Conservation (phyloP, 2,113 vertebrate species). For the Pao palembangensis region DNA sequence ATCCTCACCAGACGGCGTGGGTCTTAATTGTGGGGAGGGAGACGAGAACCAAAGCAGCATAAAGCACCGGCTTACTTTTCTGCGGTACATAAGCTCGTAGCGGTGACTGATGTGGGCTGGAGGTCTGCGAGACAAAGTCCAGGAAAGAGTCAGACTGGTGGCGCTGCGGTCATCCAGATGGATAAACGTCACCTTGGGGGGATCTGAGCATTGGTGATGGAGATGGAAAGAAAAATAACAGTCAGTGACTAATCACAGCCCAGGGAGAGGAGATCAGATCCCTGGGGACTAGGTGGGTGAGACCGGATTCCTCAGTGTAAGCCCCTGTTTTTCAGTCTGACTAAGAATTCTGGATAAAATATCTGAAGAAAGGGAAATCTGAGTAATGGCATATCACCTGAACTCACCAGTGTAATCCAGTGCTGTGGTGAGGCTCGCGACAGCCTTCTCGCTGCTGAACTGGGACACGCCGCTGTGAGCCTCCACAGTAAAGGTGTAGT, state of each 20-base stretch:
- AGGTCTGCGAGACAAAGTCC: constrained; percentile 82
- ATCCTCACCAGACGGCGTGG: not conserved
- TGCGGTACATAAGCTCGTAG: constrained; percentile 94
- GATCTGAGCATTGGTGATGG: constrained; percentile 72
- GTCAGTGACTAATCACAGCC: constrained; percentile 56
- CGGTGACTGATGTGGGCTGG: constrained; percentile 80
- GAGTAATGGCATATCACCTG: too few species aligned
- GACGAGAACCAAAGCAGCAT: constrained; percentile 8
- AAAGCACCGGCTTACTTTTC: constrained; percentile 80
- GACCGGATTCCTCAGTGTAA: constrained; percentile 34
- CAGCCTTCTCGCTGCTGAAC: constrained; percentile 67
- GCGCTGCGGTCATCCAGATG: constrained; percentile 80
- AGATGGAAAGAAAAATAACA: constrained; percentile 56
- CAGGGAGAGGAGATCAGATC: constrained; percentile 45
- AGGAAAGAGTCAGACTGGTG: constrained; percentile 85
- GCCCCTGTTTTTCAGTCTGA: constrained; percentile 2
- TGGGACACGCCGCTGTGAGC: constrained; percentile 84
- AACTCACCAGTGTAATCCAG: constrained; percentile 86
- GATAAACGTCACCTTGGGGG: constrained; percentile 87
- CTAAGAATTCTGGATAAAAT: not conserved
- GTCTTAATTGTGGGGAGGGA: not conserved
- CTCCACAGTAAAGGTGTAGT: constrained; percentile 91
- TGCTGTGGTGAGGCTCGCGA: constrained; percentile 74
- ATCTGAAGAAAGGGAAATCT: too few species aligned
- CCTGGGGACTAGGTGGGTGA: constrained; percentile 45